These are phyloP conservation scores for Chondrosia reniformis DNA, from an alignment of 37 sponge, comb jelly and placozoan genomes.

Conservation along the genomic window DNA sequence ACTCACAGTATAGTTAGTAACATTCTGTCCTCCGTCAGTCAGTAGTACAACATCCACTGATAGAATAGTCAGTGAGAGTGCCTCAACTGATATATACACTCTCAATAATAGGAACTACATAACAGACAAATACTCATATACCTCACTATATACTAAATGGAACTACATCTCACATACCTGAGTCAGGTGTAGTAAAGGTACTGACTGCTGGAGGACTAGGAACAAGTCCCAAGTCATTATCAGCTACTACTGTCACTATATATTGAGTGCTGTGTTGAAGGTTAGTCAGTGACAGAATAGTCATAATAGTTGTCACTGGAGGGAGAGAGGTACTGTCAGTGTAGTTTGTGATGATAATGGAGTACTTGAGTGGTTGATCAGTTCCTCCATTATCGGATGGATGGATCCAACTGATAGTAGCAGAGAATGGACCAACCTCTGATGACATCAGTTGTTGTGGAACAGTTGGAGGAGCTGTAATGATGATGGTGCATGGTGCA, in stretches of 20 bases:
- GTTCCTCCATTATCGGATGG: slow-evolving; percentile 1
- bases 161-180: background rate
- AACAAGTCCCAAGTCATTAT: background rate
- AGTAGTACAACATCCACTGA: no score
- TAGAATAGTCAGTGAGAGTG: no score
- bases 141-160: background rate
- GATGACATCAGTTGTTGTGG: background rate
- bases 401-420: slow-evolving; percentile 7
- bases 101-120: no score
- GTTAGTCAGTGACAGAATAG: background rate
- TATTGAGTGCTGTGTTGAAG: background rate
- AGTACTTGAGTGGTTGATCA: background rate
- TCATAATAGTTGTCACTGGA: background rate
- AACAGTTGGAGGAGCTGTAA: background rate
- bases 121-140: no score
- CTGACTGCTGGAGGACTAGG: slow-evolving; percentile 5
- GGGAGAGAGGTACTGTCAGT: background rate
- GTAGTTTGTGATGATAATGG: slow-evolving; percentile 1
- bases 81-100: no score
- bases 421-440: background rate
- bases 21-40: no score
- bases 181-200: background rate
- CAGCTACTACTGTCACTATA: background rate
- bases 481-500: background rate
- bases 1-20: no score